Percentiles rank a stretch among this genome's conserved stretches.
phyloP scores from a whole-genome alignment of 2,113 vertebrate genomes.

The Numida meleagris region DNA sequence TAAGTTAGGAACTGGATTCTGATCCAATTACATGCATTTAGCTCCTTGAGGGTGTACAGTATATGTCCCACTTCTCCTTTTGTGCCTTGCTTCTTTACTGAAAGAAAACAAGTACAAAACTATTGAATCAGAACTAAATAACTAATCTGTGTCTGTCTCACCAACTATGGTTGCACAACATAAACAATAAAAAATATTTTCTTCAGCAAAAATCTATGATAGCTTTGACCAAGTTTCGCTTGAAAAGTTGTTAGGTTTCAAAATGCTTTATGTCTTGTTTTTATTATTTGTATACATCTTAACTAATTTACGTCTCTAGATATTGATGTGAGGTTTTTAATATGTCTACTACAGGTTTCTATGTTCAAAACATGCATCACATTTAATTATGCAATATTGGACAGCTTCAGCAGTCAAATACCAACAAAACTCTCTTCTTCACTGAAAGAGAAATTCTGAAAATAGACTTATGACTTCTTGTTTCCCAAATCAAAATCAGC shows the following conservation, averaged over 20 bases:
- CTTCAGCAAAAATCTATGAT: neutral
- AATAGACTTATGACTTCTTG: constrained; percentile 11
- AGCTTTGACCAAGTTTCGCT: neutral
- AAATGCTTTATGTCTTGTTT: neutral
- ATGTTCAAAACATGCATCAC: neutral
- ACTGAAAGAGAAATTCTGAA: constrained; percentile 51
- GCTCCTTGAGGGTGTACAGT: neutral
- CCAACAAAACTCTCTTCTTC: neutral
- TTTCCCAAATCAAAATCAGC: constrained; percentile 3
- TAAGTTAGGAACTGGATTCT: neutral
- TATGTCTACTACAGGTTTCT: neutral
- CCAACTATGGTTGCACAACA: neutral
- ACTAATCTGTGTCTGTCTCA: neutral
- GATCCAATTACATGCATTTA: neutral
- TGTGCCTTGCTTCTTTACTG: neutral
- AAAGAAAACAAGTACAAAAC: neutral
- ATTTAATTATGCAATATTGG: neutral
- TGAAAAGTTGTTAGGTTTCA: neutral
- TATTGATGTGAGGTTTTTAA: neutral
- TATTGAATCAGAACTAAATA: neutral
- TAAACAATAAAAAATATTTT: neutral
- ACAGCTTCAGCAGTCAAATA: neutral
- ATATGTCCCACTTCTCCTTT: neutral
- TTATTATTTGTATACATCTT: neutral
- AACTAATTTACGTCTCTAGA: neutral